Conservation (phyloP, 2,888 invertebrate species). For the Agrochola litura region DNA sequence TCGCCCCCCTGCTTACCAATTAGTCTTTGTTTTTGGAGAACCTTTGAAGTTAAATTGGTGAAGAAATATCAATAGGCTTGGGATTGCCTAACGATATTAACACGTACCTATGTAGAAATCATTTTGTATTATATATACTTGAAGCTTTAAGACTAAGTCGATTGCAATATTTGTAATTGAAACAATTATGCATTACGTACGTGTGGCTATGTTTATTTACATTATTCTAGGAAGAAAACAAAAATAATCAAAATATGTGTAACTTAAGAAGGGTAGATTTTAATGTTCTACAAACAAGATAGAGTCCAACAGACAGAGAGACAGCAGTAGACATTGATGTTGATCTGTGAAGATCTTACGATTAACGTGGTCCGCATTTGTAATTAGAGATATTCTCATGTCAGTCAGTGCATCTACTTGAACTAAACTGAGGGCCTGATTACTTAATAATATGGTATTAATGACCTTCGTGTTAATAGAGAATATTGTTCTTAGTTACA, state of each 20-base stretch:
- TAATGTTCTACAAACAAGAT: conserved; percentile 30
- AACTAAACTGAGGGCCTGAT: conserved; percentile 36
- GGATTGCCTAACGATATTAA: conserved; percentile 41
- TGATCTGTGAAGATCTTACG: conserved; percentile 67
- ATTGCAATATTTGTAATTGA: neutral
- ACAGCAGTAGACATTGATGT: conserved; percentile 50
- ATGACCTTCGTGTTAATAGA: conserved; percentile 24
- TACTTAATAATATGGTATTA: conserved; percentile 31
- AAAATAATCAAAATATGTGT: neutral
- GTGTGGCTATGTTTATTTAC: neutral
- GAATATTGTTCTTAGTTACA: conserved; percentile 33
- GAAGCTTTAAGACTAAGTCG: neutral
- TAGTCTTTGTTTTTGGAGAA: conserved; percentile 58
- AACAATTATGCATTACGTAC: neutral
- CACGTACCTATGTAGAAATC: conserved; percentile 15
- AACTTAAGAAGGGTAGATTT: conserved; percentile 11
- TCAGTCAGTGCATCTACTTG: conserved; percentile 66
- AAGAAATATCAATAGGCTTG: conserved; percentile 44
- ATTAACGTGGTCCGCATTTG: conserved; percentile 69
- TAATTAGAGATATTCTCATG: conserved; percentile 81
- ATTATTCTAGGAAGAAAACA: neutral
- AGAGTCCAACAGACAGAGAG: conserved; percentile 27
- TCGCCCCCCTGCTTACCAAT: conserved; percentile 61
- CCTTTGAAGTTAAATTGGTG: conserved; percentile 51
- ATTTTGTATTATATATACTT: neutral